Conservation (phyloP, 2,113 vertebrate species). For the Bufo gargarizans region DNA sequence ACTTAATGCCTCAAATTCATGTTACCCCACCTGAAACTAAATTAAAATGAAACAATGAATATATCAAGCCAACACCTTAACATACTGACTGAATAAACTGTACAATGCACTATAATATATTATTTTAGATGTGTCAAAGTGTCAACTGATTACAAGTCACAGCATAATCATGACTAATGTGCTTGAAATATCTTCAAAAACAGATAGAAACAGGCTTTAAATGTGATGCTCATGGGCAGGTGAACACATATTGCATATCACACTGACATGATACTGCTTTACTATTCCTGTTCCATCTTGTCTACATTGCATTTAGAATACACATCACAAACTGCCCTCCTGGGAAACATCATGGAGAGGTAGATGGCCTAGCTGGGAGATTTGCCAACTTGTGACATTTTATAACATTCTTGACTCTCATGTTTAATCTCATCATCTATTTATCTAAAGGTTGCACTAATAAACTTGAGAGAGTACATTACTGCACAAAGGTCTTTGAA, state of each 20-base stretch:
- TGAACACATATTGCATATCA: neutral
- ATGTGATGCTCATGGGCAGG: constrained; percentile 3
- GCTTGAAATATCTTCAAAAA: neutral
- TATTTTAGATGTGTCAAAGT: neutral
- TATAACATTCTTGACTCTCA: neutral
- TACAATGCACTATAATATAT: too few species aligned
- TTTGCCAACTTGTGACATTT: neutral
- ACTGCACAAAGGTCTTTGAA: neutral
- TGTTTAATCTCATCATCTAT: neutral
- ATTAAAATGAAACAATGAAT: neutral
- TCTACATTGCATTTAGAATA: neutral
- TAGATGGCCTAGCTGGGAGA: neutral
- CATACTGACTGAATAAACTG: neutral
- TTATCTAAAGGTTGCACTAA: constrained; percentile 37
- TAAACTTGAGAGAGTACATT: constrained; percentile 15
- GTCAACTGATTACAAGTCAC: neutral
- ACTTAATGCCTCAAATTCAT: neutral
- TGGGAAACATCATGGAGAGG: neutral
- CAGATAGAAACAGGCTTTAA: neutral
- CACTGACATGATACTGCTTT: neutral
- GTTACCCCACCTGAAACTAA: constrained; percentile 32
- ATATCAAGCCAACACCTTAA: neutral
- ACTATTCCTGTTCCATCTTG: neutral
- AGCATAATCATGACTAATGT: neutral
- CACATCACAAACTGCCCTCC: neutral